These are phyloP conservation scores for Poicephalus gulielmi DNA, from an alignment of 2,113 vertebrate genomes.

Conservation along the genomic window DNA sequence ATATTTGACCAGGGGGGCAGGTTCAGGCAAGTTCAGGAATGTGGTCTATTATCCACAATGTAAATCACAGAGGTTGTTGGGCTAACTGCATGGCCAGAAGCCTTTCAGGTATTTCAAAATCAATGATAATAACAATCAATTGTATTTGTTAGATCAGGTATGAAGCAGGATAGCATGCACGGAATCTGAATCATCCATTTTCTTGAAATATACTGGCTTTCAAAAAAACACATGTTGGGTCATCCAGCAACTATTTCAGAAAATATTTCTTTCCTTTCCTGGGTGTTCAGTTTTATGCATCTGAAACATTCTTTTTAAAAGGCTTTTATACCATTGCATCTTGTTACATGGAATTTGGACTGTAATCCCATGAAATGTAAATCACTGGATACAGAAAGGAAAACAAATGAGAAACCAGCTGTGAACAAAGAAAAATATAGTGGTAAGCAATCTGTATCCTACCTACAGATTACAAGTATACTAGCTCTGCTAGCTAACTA, in stretches of 20 bases:
- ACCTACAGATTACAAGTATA: neutral
- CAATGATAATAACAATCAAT: neutral
- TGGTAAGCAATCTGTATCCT: neutral
- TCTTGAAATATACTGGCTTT: neutral
- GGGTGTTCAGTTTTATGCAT: neutral
- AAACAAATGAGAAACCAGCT: neutral
- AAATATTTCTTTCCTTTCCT: neutral
- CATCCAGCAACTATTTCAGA: neutral
- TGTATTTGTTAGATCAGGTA: neutral
- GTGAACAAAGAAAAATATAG: neutral
- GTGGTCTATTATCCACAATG: neutral
- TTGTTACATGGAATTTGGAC: neutral
- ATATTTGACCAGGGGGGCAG: neutral
- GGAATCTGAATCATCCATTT: neutral
- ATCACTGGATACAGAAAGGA: neutral
- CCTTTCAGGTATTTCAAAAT: neutral
- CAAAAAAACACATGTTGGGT: neutral
- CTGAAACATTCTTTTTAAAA: neutral
- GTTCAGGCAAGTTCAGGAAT: neutral
- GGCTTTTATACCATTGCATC: neutral
- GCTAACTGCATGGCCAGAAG: neutral
- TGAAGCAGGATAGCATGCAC: neutral
- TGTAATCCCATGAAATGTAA: neutral
- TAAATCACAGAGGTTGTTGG: neutral
- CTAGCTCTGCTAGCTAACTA: neutral